phyloP scores from a whole-genome alignment of 2,888 invertebrate genomes.

The Zaprionus lineosus region DNA sequence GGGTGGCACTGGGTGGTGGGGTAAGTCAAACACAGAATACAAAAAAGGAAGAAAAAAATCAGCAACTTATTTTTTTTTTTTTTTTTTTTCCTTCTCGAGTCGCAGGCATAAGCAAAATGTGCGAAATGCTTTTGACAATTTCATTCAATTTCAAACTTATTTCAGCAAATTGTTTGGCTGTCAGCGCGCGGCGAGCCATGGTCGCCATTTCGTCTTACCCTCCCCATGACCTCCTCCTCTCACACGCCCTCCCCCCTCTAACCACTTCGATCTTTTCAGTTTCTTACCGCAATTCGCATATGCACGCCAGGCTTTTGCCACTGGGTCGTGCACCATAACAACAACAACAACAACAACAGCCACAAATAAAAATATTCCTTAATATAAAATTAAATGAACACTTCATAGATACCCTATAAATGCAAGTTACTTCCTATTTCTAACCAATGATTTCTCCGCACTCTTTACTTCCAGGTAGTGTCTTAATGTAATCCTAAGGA shows the following conservation, averaged over 20 bases:
- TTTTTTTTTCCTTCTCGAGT: slow-evolving; percentile 21
- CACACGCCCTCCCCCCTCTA: slow-evolving; percentile 31
- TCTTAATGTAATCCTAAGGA: no score
- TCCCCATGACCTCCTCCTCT: neutral
- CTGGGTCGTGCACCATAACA: slow-evolving; percentile 57
- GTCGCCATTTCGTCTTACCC: no score
- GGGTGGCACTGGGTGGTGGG: neutral
- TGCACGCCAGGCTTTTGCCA: slow-evolving; percentile 46
- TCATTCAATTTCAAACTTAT: slow-evolving; percentile 79
- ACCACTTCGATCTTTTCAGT: slow-evolving; percentile 12
- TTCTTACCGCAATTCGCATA: slow-evolving; percentile 56
- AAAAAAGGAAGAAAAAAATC: slow-evolving; percentile 11
- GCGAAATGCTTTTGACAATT: slow-evolving; percentile 78
- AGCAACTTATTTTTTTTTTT: neutral
- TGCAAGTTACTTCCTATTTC: neutral
- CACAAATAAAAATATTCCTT: slow-evolving; percentile 9
- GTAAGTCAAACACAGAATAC: neutral
- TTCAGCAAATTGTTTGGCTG: slow-evolving; percentile 78
- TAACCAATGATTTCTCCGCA: no score
- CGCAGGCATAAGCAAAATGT: slow-evolving; percentile 52
- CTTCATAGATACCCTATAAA: neutral
- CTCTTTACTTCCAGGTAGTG: no score
- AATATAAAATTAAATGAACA: neutral
- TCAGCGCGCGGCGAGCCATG: slow-evolving; percentile 65
- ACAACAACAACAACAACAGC: slow-evolving; percentile 18